Evolutionary conservation across 2,113 vertebrate species (phyloP), one percentile per base, ranked within the genome.

Genomic region (Nibea albiflora): DNA sequence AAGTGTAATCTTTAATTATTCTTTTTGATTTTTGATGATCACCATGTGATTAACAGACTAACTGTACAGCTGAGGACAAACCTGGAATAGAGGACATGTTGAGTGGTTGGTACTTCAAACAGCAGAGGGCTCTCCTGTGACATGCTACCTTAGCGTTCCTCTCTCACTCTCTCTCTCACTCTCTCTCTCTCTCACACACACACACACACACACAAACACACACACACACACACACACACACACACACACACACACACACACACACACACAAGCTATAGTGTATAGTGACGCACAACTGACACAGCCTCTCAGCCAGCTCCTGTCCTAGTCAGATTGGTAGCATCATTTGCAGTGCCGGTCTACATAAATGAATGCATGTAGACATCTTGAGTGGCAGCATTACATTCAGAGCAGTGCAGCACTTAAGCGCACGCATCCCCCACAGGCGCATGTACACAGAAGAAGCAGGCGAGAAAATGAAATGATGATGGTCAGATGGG

Each of bases 111-210:
- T 19, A 39, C 39, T 81, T 75, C 61, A 66, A 67, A 85, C 92
- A 93, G 92, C 83, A 92, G 89, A 89, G 92, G 92, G 92, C 90
- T 88, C 92, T 90, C 83, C 80, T 89, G 89, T 71, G 78, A 90
- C 86, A 69, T 11, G 70, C 11, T 63, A 67, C 19, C 42, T 57
- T 28, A 15, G 63, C 44, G 57, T 71, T 42, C 19, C 53, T 19
- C 47, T 35, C 57, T 63, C 56, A 12, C 76, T 19, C 57, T 3
- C 53, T 24, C 52, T 16, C 31, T 26, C 53, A 4, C 28, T 31
- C 28, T 31, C 28, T 31, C 28, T 31, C 28, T 31, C 35, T 1
- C 35, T 5, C 35, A 8, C 35, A 35, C 31, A 35, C 35, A 35
- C 35, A 8, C 35, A 35, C 35, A 39, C 35, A 9, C 35, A 9